Percentiles rank a stretch among this genome's conserved stretches.
Evolutionary conservation across 2,888 invertebrate species (phyloP).

Genomic region (Diarsia rubi): DNA sequence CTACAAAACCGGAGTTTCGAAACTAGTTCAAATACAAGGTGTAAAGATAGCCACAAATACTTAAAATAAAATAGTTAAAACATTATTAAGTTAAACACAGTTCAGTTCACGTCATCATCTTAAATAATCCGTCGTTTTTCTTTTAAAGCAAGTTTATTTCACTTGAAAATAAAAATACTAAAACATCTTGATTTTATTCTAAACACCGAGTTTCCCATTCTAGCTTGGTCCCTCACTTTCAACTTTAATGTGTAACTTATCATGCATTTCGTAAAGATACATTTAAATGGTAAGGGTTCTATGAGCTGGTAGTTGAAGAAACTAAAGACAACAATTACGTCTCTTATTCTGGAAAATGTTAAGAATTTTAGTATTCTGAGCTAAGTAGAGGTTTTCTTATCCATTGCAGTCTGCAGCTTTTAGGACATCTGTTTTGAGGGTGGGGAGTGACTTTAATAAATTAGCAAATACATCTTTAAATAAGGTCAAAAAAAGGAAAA

Average conservation of each 20-base stretch:
- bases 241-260: slow-evolving; percentile 23
- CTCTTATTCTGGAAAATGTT: slow-evolving; percentile 40
- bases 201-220: slow-evolving; percentile 5
- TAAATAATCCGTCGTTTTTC: background rate
- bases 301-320: slow-evolving; percentile 12
- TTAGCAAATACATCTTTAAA: no score
- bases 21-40: no score
- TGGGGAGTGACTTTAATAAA: background rate
- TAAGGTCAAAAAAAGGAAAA: no score
- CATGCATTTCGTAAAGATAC: slow-evolving; percentile 14
- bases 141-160: background rate
- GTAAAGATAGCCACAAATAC: no score
- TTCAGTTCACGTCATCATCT: background rate
- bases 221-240: slow-evolving; percentile 24
- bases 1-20: no score
- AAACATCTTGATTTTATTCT: slow-evolving; percentile 31
- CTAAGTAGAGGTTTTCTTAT: slow-evolving; percentile 21
- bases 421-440: background rate
- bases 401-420: background rate
- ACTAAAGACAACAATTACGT: slow-evolving; percentile 47
- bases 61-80: background rate
- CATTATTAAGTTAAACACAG: background rate
- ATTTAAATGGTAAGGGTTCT: slow-evolving; percentile 16
- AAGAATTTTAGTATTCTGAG: slow-evolving; percentile 37
- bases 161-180: slow-evolving; percentile 11